A percentile compares a stretch with the other conserved stretches of the same genome.
Conservation (phyloP, 2,888 invertebrate species). For the Hoplodrina ambigua region DNA sequence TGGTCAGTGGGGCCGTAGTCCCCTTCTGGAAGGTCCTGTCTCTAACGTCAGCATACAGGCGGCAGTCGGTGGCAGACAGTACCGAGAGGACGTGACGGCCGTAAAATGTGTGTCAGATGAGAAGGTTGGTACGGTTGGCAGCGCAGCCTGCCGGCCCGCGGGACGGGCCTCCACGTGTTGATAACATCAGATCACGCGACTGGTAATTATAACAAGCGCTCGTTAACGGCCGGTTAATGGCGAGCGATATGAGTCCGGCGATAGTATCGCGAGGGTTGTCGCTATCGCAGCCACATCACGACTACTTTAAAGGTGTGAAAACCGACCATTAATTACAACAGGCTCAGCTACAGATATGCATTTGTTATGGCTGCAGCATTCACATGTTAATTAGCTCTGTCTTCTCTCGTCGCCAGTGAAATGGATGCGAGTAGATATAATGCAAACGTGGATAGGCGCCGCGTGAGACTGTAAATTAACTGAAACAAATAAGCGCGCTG, state of each 20-base stretch:
- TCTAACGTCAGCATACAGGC: no score
- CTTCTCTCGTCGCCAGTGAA: no score
- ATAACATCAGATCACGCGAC: conserved; percentile 32
- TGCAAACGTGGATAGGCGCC: neutral
- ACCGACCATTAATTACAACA: neutral
- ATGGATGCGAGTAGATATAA: neutral
- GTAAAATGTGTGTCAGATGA: neutral
- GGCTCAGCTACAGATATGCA: no score
- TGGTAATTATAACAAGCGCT: conserved; percentile 31
- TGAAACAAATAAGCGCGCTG: conserved; percentile 34
- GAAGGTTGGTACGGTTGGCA: neutral
- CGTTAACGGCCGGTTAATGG: conserved; percentile 22
- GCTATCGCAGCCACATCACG: conserved; percentile 2
- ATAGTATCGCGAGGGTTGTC: conserved; percentile 10
- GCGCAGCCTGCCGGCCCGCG: neutral
- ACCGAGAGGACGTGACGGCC: neutral
- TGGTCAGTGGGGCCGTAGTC: no score
- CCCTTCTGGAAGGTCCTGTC: no score
- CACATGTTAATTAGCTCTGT: no score
- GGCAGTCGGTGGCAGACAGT: no score
- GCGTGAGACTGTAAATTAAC: conserved; percentile 11
- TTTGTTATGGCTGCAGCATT: no score
- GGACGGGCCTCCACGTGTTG: conserved; percentile 3
- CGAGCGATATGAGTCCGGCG: conserved; percentile 13
- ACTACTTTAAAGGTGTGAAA: conserved; percentile 21